Base-by-base conservation (phyloP, 2,888 invertebrate species). In the Rhamnusium bicolor region DNA sequence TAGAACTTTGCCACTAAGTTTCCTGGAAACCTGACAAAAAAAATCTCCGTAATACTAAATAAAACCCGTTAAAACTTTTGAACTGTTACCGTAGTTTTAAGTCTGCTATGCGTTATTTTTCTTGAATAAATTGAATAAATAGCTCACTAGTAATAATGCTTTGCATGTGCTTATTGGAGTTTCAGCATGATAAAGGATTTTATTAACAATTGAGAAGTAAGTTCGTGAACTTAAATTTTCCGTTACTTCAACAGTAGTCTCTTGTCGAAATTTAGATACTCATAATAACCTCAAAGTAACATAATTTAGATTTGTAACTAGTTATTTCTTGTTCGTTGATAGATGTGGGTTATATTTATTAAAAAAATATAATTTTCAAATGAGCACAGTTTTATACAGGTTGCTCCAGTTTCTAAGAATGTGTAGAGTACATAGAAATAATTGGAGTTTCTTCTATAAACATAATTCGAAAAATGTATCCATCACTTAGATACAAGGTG, bases 121-220 rank as follows among this genome's bases (percentile, higher is more conserved):
- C 56, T 68, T 56, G 68, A 27, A 54, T 58, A 68, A 32, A 46
- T 68, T 29, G 27, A 47, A 68, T 58, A 40, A 68, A 58, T 60
- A 19, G 60, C 7, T 47, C 46, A 47, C 10, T n/a, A 5, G 51
- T 60, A 60, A 60, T 58, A 60, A 49, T 40, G 60, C 49, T 47
- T 27, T 47, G 40, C 56, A 40, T 40, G 24, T 27, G 2, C 18
- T 54, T 68, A 29, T 60, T 60, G 46, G 16, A 16, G 14, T 19
- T 60, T 40, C 16, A 7, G 29, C 1, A n/a, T 58, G 10, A 18
- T 4, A 18, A 29, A 68, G 32, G 10, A 8, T 56, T 5, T 54
- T 58, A 32, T 32, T 58, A 58, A 32, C 32, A 10, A 16, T 8
- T 19, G 27, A 6, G 24, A 21, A 21, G 12, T 40, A n/a, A 40